Evolutionary conservation across 1,140 invertebrate species (phyloP).

Genomic region (Papilio polyxenes): DNA sequence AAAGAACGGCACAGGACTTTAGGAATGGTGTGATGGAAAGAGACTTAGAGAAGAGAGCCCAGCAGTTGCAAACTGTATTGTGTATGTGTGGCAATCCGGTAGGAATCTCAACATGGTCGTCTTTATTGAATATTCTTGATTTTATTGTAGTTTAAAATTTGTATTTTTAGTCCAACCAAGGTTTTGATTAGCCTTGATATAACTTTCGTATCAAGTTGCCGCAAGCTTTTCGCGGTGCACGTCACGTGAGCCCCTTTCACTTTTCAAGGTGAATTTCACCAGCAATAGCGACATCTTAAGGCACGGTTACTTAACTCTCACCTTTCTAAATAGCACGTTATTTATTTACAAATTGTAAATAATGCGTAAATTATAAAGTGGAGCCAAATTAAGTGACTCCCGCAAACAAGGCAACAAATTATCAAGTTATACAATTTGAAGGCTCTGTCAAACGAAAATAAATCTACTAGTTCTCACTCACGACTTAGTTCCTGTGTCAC

Average conservation of each 20-base stretch:
- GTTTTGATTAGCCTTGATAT: conserved; percentile 11
- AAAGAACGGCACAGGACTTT: not conserved
- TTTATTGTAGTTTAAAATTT: not conserved
- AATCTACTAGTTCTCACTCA: no score
- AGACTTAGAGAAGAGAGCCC: no score
- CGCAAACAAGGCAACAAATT: not conserved
- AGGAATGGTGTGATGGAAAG: no score
- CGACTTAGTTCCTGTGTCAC: no score
- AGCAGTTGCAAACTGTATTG: no score
- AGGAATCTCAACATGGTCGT: no score
- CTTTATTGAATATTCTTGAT: not conserved
- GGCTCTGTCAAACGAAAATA: not conserved
- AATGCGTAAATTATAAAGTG: not conserved
- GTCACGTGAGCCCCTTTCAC: conserved; percentile 13
- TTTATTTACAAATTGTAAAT: not conserved
- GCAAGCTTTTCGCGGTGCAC: conserved; percentile 13
- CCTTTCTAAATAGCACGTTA: not conserved
- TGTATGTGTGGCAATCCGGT: no score
- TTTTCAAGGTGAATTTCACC: conserved; percentile 28
- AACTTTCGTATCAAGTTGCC: conserved; percentile 5
- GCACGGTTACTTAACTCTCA: not conserved
- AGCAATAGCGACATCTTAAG: not conserved
- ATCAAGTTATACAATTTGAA: not conserved
- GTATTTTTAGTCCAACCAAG: not conserved
- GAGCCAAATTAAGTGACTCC: not conserved